These are phyloP conservation scores for Cerastis rubricosa DNA, from an alignment of 2,888 invertebrate species.

Conservation along the genomic window DNA sequence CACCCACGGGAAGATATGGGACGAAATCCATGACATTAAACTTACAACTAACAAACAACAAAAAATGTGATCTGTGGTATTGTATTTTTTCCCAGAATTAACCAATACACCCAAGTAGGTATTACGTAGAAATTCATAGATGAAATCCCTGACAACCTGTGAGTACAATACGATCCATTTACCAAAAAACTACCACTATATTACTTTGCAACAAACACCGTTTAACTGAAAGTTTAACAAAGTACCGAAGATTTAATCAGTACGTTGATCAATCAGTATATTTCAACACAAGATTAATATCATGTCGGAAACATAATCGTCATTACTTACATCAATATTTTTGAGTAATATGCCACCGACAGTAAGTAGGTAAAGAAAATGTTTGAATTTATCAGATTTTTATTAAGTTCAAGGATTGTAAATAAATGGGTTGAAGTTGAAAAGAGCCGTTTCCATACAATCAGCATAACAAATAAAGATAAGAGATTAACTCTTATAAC, in stretches of 20 bases:
- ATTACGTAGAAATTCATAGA: no score
- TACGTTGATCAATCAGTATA: not conserved
- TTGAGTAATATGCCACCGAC: conserved; percentile 11
- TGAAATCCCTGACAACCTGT: no score
- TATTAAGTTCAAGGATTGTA: not conserved
- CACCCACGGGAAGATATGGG: no score
- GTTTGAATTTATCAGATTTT: not conserved
- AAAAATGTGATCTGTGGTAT: no score
- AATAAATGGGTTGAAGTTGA: not conserved
- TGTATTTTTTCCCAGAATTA: no score
- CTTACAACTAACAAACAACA: no score
- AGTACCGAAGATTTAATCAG: not conserved
- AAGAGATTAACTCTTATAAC: not conserved
- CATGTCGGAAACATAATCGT: not conserved
- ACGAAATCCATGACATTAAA: no score
- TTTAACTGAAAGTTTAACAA: not conserved
- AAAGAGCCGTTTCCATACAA: not conserved
- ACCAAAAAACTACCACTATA: not conserved
- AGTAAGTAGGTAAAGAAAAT: not conserved
- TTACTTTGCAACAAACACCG: not conserved
- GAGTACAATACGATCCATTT: no score
- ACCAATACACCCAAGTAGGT: no score
- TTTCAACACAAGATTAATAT: conserved; percentile 4
- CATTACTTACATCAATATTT: not conserved
- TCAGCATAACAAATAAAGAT: conserved; percentile 13